A percentile compares a stretch with the other conserved stretches of the same genome.
Evolutionary conservation across 2,888 invertebrate species (phyloP).

Genomic region (Anarsia innoxiella): DNA sequence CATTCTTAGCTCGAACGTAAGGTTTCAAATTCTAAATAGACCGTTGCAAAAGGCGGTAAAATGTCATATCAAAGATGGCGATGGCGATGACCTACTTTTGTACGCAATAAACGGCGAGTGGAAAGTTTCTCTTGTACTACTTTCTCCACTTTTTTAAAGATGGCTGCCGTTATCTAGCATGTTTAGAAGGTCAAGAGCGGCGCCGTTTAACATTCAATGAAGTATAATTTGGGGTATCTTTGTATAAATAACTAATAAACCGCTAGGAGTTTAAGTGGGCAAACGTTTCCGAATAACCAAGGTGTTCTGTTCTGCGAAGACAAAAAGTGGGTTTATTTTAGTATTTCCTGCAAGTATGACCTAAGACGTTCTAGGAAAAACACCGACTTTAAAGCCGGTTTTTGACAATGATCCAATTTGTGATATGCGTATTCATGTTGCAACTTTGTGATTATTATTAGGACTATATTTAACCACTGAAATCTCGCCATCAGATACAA

Average conservation of each 20-base stretch:
- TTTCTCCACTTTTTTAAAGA: constrained; percentile 74
- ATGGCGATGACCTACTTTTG: constrained; percentile 70
- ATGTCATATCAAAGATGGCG: constrained; percentile 65
- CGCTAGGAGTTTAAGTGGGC: no score
- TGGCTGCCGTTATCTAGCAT: constrained; percentile 55
- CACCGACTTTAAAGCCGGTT: no score
- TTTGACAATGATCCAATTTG: no score
- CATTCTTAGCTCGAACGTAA: background rate
- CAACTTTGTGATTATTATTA: no score
- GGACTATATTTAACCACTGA: no score
- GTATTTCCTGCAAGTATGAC: constrained; percentile 20
- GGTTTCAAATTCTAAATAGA: constrained; percentile 4
- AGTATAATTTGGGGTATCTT: no score
- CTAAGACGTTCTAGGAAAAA: constrained; percentile 19
- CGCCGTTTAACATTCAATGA: constrained; percentile 27
- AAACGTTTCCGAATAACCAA: constrained; percentile 7
- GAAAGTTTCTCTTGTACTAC: constrained; percentile 74
- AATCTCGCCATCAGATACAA: no score
- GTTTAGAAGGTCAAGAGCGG: constrained; percentile 58
- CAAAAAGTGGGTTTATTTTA: constrained; percentile 17
- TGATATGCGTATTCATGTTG: no score
- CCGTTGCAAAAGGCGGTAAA: constrained; percentile 36
- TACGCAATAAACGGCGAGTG: constrained; percentile 62
- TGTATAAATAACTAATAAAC: no score
- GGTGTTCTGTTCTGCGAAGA: constrained; percentile 4